Percentiles rank a stretch among this genome's conserved stretches.
Evolutionary conservation across 1,140 invertebrate species (phyloP).

Genomic region (Leucophenga varia): DNA sequence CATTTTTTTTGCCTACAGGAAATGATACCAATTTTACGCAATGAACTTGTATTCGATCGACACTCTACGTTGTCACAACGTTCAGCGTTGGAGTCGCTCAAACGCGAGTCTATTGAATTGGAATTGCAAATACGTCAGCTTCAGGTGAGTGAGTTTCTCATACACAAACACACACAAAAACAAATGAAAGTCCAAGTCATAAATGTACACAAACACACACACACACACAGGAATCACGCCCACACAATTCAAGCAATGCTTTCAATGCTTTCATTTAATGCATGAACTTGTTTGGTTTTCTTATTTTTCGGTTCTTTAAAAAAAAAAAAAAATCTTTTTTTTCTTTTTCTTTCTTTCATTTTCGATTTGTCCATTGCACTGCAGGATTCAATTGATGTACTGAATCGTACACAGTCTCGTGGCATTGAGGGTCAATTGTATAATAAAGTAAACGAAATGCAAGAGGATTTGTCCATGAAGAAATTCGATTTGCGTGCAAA

Average conservation of each 20-base stretch:
- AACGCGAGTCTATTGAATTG: constrained; percentile 78
- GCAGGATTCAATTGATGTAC: constrained; percentile 80
- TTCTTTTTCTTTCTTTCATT: constrained; percentile 1
- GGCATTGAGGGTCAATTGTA: constrained; percentile 81
- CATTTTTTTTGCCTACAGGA: constrained; percentile 56
- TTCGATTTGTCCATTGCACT: constrained; percentile 7
- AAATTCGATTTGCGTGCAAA: constrained; percentile 88
- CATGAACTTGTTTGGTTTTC: neutral
- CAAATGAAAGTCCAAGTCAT: no score
- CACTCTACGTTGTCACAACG: constrained; percentile 73
- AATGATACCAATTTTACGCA: constrained; percentile 69
- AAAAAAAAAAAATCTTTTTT: no score
- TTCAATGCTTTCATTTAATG: neutral
- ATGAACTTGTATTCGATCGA: constrained; percentile 81
- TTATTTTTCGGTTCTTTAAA: neutral
- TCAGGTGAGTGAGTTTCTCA: constrained; percentile 58
- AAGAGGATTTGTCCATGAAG: constrained; percentile 94
- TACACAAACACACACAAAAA: neutral
- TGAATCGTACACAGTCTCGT: constrained; percentile 84
- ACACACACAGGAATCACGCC: constrained; percentile 2
- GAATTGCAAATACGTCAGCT: constrained; percentile 84
- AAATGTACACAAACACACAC: neutral
- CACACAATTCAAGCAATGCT: neutral
- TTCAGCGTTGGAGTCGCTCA: constrained; percentile 74
- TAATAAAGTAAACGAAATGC: constrained; percentile 91